These are phyloP conservation scores for Drusus annulatus DNA, from an alignment of 1,140 invertebrate genomes.

Conservation along the genomic window DNA sequence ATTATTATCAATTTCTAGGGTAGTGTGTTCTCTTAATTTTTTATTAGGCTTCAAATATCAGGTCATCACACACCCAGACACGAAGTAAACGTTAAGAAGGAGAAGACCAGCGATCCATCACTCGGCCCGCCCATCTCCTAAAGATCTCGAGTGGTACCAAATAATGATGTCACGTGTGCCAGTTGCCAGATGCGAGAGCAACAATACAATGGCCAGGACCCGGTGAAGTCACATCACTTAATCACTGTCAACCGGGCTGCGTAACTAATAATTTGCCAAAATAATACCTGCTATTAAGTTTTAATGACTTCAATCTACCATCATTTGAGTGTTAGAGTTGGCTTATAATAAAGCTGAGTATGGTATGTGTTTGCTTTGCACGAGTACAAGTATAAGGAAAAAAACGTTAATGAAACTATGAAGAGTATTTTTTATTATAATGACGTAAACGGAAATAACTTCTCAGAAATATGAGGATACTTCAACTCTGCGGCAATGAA, in stretches of 20 bases:
- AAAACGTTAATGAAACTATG: too few relatives aligned
- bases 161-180: constrained; percentile 2
- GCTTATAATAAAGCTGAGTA: too few relatives aligned
- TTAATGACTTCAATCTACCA: not conserved
- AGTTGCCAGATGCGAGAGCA: not conserved
- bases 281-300: constrained; percentile 11
- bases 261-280: constrained; percentile 16
- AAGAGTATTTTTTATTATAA: too few relatives aligned
- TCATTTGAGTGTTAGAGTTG: too few relatives aligned
- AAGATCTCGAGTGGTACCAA: constrained; percentile 6
- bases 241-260: not conserved
- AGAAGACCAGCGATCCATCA: not conserved
- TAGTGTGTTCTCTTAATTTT: too few relatives aligned
- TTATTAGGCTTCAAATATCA: constrained; percentile 6
- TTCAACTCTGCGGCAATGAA: too few relatives aligned
- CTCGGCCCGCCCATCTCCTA: not conserved
- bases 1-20: too few relatives aligned
- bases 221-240: constrained; percentile 25
- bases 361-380: too few relatives aligned
- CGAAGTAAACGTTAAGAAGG: not conserved
- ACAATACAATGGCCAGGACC: not conserved
- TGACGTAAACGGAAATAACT: too few relatives aligned
- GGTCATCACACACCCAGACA: not conserved
- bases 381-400: too few relatives aligned
- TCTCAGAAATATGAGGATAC: too few relatives aligned